Conservation (phyloP, 2,888 invertebrate species). For the Tuta absoluta region DNA sequence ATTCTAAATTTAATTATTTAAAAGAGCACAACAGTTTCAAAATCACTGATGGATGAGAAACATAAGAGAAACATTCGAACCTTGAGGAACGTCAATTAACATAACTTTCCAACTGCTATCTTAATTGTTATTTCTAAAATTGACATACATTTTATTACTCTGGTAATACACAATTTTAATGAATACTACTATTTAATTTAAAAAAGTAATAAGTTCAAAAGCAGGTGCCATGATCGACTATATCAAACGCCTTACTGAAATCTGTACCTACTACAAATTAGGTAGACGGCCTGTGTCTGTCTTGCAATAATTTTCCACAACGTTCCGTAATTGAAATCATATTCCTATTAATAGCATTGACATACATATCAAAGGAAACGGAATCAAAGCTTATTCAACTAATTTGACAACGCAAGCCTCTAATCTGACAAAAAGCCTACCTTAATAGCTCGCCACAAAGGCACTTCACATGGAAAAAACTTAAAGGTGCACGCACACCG, state of each 20-base stretch:
- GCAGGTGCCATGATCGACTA: neutral
- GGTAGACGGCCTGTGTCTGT: too few relatives aligned
- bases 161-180: too few relatives aligned
- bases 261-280: neutral
- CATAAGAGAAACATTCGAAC: neutral
- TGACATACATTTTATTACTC: too few relatives aligned
- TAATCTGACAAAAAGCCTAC: slow-evolving; percentile 31
- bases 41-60: neutral
- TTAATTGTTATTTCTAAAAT: too few relatives aligned
- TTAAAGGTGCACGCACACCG: slow-evolving; percentile 38
- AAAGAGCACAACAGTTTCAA: too few relatives aligned
- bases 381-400: slow-evolving; percentile 12
- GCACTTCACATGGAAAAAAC: slow-evolving; percentile 29
- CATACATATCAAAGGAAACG: slow-evolving; percentile 3
- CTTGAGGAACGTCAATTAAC: neutral
- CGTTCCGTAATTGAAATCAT: neutral
- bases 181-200: too few relatives aligned
- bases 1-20: too few relatives aligned
- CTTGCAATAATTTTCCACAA: too few relatives aligned
- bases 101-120: neutral
- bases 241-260: slow-evolving; percentile 2
- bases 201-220: too few relatives aligned
- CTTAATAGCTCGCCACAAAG: slow-evolving; percentile 27
- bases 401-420: slow-evolving; percentile 19
- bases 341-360: neutral